Conservation (phyloP, 2,888 invertebrate genomes). For the Leptura quadrifasciata region DNA sequence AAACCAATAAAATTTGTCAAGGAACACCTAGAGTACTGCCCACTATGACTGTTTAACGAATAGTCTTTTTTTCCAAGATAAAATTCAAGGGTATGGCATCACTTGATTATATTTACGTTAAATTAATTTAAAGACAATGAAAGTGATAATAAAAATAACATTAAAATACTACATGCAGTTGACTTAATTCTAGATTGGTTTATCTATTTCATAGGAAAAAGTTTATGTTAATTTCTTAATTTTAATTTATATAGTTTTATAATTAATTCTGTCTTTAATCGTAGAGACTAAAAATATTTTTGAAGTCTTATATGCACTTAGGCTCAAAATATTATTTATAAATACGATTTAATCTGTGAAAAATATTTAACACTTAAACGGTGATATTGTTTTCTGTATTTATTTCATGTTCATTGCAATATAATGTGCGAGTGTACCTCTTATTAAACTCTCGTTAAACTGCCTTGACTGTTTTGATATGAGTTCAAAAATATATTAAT, state of each 20-base stretch:
- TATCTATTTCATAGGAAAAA: conserved; percentile 27
- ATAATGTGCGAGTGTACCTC: too few species aligned
- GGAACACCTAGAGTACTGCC: background rate
- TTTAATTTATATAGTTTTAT: conserved; percentile 21
- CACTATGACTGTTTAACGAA: background rate
- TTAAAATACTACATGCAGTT: background rate
- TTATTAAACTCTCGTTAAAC: too few species aligned
- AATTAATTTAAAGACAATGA: conserved; percentile 31
- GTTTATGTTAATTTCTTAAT: conserved; percentile 41
- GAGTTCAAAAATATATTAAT: background rate
- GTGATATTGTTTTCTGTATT: background rate
- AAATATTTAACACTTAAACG: background rate
- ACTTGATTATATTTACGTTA: conserved; percentile 4
- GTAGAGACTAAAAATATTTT: conserved; percentile 7
- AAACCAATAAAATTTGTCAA: conserved; percentile 29
- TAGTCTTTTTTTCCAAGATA: conserved; percentile 2
- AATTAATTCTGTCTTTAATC: conserved; percentile 36
- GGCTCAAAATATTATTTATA: background rate
- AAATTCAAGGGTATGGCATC: background rate
- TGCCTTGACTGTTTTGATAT: background rate
- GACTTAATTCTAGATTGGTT: conserved; percentile 6
- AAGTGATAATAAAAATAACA: conserved; percentile 11
- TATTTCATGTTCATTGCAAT: background rate
- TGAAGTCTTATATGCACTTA: background rate
- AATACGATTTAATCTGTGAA: background rate